Evolutionary conservation across 1,140 invertebrate genomes (phyloP), one percentile per base, ranked within the genome.

Genomic region (Drosophila arawakana): DNA sequence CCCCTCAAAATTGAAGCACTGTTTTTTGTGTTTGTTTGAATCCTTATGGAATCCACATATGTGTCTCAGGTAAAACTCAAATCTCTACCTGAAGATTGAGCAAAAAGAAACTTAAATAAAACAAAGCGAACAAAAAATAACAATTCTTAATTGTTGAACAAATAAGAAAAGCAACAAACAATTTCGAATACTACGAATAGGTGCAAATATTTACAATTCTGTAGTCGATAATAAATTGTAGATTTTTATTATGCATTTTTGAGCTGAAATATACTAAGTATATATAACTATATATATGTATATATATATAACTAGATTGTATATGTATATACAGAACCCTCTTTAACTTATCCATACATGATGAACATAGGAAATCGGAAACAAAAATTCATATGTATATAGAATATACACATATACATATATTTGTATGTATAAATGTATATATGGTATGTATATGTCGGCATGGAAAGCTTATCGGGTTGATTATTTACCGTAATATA

Each of bases 171-270:
- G 39, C 52, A 65, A 65, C 55, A 77, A 78, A 41, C 62, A 34
- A 62, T 21, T 63, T 37, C 39, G 44, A 75, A 79, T 47, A 82
- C 81, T 73, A 73, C 50, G 49, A 54, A 54, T 54, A 58, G 68
- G 61, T 78, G 58, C 68, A 74, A 69, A 62, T 84, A 84, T 86
- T 78, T 84, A 84, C 81, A 84, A 62, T 67, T 81, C 46, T 49
- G 63, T 70, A 63, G 57, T 61, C 46, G 39, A 60, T 65, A 47
- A 47, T 68, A 34, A 54, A 11, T 50, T 43, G 37, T 58, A 15
- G 11, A 41, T 41, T 10, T 11, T 39, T 73, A 52, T 46, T 3
- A 41, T 61, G 13, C 21, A 30, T 52, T 77, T 30, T 80, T 75
- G 78, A 86, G 82, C 66, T 61, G 78, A 72, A 72, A 65, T 81